Percentiles rank a stretch among this genome's conserved stretches.
phyloP scores from a whole-genome alignment of 2,888 invertebrate genomes.

The Tortricodes alternella region DNA sequence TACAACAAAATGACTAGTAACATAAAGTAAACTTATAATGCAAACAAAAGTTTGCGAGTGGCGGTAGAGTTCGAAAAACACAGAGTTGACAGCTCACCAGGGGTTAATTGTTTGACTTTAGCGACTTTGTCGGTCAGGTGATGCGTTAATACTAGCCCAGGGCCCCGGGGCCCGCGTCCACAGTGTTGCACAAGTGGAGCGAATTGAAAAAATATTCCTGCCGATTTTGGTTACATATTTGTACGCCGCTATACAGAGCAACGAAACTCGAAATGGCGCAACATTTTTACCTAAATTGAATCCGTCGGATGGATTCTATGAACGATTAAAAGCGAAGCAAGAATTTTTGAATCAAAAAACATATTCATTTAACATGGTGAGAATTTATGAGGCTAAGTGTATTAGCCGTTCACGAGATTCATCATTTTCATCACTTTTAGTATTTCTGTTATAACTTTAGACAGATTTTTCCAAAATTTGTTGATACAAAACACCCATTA shows the following conservation, averaged over 20 bases:
- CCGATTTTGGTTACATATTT: background rate
- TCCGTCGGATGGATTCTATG: background rate
- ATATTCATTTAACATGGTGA: background rate
- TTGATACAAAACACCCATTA: background rate
- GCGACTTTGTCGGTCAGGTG: constrained; percentile 59
- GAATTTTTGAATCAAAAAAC: background rate
- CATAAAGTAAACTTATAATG: constrained; percentile 38
- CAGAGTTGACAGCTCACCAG: constrained; percentile 48
- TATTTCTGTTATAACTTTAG: no score
- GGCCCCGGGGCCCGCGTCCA: constrained; percentile 26
- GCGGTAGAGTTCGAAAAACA: constrained; percentile 53
- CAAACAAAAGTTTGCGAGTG: constrained; percentile 40
- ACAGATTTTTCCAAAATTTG: background rate
- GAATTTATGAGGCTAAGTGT: no score
- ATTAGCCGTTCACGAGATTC: no score
- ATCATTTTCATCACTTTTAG: no score
- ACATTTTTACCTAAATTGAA: constrained; percentile 1
- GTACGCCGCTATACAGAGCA: background rate
- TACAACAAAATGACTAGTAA: background rate
- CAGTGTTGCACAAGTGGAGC: background rate
- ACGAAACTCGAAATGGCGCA: constrained; percentile 36
- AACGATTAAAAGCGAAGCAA: background rate
- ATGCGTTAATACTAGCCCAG: constrained; percentile 54
- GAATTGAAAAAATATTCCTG: background rate
- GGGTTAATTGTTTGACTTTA: constrained; percentile 71